Base-by-base conservation (phyloP, 2,888 invertebrate species). In the Folsomia candida region DNA sequence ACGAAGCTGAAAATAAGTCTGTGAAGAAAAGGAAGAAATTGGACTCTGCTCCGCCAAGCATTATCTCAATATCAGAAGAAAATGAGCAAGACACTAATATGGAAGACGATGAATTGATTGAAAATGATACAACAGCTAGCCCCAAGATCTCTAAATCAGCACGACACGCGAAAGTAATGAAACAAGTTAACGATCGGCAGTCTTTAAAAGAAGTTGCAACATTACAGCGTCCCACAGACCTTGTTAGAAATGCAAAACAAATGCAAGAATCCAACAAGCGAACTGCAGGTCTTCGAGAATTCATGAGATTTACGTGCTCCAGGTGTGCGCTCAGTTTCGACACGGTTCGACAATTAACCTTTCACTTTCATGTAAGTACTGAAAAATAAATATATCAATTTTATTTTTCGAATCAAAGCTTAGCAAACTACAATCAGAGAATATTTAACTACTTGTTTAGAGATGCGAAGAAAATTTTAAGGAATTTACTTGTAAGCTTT, bases 291-390 rank as follows among this genome's bases (percentile, higher is more conserved):
- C 6, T 51, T 4, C 18, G 37, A 22, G 63, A 64, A 51, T 64
- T 64, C n/a, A 64, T 47, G 47, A 64, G 37, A 37, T 64, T 51
- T 22, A 37, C 37, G 2, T 64, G 63, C 22, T 64, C 63, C 65
- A 66, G 59, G n/a, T 70, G 66, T 67, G 66, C 27, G 2, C 22
- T 28, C 27, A 20, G 27, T 0, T 67, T 67, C 28, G 51, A n/a
- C 1, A 26, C 67, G 24, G 63, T 20, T 26, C 28, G 22, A 3
- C 20, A 28, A 1, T 28, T 70, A 4, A 29, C 37, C 20, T 26
- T 51, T n/a, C 70, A 70, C 47, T 51, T 60, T 58, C 29, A 65
- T 25, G 70, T 70, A 60, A 47, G 20, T 28, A 18, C 22, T 29
- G 20, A 6, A 3, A 65, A 25, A 51, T 3, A 54, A 54, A 22